Evolutionary conservation across 2,113 vertebrate species (phyloP), one percentile per base, ranked within the genome.

Genomic region (Barnardius zonarius): DNA sequence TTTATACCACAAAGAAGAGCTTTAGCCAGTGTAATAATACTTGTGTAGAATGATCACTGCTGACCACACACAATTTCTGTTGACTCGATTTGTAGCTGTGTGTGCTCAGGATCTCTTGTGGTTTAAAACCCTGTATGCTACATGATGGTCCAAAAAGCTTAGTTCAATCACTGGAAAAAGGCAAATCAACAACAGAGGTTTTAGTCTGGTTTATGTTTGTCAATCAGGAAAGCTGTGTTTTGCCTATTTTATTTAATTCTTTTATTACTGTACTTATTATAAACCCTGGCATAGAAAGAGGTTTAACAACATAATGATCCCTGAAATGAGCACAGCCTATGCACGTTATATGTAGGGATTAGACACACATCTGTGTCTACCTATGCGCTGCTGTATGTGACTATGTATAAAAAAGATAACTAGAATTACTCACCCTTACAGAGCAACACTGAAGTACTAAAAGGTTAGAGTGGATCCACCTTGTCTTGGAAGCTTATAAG

Each of bases 21-120:
- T 81, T 82, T 79, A 88, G 31, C 22, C 30, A 51, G 11, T 49
- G 25, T 33, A 91, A 62, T 75, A 93, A 55, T 64, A 27, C 66
- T 84, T 84, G 35, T 22, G 52, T n/a, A 51, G 73, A 84, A 89
- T 67, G 54, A 18, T 72, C 79, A 90, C 57, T 66, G 52, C 80
- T 94, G 88, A 74, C 83, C 88, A 84, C 81, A 94, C 75, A 70
- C 77, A 84, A 93, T 78, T 93, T 63, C 46, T 16, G 9, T 67
- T 54, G 84, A 57, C 49, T 70, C 74, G 41, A 76, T 82, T 79
- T 73, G 66, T 51, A 84, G 66, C 31, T 82, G 5, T 63, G 49
- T 91, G 35, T 46, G 39, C n/a, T 91, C 62, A 82, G 74, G 52
- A 76, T 68, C 61, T 88, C 80, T 73, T 33, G 4, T 79, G 76